These are phyloP conservation scores for Potamarius usumacintae DNA, from an alignment of 2,113 vertebrate genomes.

Conservation along the genomic window DNA sequence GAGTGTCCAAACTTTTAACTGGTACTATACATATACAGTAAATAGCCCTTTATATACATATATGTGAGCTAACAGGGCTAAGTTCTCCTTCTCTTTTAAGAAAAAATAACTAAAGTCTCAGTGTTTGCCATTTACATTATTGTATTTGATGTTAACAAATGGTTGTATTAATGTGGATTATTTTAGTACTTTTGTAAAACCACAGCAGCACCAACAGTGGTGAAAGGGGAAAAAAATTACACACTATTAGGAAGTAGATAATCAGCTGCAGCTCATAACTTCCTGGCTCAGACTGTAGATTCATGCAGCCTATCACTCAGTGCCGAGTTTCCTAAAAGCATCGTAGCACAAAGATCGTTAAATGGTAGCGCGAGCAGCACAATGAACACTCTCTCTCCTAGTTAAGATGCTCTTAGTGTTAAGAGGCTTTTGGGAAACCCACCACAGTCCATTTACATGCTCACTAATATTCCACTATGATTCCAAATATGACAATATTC, in stretches of 20 bases:
- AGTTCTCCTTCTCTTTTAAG: background rate
- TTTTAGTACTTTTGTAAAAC: background rate
- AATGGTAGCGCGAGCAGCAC: no score
- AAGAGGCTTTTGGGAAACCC: no score
- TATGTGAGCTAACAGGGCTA: background rate
- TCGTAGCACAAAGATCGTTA: no score
- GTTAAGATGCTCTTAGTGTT: no score
- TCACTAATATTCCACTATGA: no score
- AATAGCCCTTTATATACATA: background rate
- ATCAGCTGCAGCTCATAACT: background rate
- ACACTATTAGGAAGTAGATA: background rate
- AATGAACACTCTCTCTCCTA: no score
- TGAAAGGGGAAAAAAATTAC: background rate
- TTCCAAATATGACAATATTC: no score
- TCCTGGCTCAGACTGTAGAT: background rate
- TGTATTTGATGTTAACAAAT: background rate
- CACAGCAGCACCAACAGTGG: background rate
- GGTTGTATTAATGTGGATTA: background rate
- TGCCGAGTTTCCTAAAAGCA: no score
- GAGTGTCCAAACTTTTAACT: no score
- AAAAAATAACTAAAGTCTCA: background rate
- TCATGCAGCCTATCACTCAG: background rate
- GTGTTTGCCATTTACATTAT: background rate
- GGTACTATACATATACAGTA: background rate
- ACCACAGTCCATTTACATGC: no score